Evolutionary conservation across 2,888 invertebrate species (phyloP).

Genomic region (Alsophila aescularia): DNA sequence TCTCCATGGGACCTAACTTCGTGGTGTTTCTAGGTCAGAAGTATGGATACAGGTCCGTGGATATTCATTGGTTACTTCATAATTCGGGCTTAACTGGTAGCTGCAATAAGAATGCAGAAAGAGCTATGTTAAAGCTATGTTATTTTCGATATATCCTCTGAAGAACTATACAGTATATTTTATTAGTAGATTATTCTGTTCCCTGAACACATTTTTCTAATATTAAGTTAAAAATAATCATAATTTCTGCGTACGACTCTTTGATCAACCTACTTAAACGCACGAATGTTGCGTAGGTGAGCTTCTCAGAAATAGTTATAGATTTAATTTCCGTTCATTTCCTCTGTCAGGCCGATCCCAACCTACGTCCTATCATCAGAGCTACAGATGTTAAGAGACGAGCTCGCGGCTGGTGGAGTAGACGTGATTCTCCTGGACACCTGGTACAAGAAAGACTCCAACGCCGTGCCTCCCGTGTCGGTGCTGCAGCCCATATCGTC

Average conservation of each 20-base stretch:
- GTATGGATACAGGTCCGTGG: slow-evolving; percentile 92
- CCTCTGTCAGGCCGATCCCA: slow-evolving; percentile 91
- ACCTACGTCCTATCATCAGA: slow-evolving; percentile 97
- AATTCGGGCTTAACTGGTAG: background rate
- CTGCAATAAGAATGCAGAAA: too few relatives aligned
- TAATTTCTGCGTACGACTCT: too few relatives aligned
- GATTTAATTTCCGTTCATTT: background rate
- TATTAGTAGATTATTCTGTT: too few relatives aligned
- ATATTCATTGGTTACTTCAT: too few relatives aligned
- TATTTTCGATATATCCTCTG: too few relatives aligned
- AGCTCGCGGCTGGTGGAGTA: slow-evolving; percentile 91
- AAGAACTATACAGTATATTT: too few relatives aligned
- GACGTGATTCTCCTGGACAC: slow-evolving; percentile 93
- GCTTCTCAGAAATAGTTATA: too few relatives aligned
- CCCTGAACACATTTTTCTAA: too few relatives aligned
- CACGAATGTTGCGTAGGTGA: too few relatives aligned
- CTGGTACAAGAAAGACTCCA: slow-evolving; percentile 98
- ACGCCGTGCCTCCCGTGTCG: slow-evolving; percentile 97
- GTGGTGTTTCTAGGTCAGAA: slow-evolving; percentile 99
- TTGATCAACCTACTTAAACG: background rate
- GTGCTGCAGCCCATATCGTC: slow-evolving; percentile 98
- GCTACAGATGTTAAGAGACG: slow-evolving; percentile 93
- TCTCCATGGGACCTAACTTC: slow-evolving; percentile 99
- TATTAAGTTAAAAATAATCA: too few relatives aligned
- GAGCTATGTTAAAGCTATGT: too few relatives aligned